Percentiles rank a stretch among this genome's conserved stretches.
Conservation (phyloP, 1,140 invertebrate genomes). For the Drosophila paulistorum region DNA sequence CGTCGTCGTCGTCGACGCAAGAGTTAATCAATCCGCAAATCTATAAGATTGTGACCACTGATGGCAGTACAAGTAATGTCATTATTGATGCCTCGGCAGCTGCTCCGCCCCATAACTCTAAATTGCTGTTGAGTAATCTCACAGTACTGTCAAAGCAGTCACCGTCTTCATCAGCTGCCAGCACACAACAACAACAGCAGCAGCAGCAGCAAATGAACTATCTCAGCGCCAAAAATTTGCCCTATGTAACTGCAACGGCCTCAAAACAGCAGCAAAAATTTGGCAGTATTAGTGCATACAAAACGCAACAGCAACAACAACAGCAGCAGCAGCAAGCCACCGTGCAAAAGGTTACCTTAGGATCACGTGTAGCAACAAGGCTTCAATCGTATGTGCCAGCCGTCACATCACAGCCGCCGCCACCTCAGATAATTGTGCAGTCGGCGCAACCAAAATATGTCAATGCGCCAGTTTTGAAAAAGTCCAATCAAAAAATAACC, state of each 20-base stretch:
- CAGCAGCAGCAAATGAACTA: conserved; percentile 69
- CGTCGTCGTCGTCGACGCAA: conserved; percentile 31
- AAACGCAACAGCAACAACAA: conserved; percentile 36
- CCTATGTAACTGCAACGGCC: conserved; percentile 66
- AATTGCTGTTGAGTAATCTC: conserved; percentile 77
- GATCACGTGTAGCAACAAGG: conserved; percentile 58
- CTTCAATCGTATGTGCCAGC: conserved; percentile 64
- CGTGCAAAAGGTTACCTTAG: conserved; percentile 66
- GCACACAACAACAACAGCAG: neutral
- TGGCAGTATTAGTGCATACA: conserved; percentile 50
- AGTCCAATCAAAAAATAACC: conserved; percentile 68
- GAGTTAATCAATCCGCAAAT: conserved; percentile 78
- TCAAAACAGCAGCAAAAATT: conserved; percentile 66
- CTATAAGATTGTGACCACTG: conserved; percentile 77
- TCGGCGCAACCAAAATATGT: conserved; percentile 70
- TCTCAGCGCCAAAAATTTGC: conserved; percentile 62
- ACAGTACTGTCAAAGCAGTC: conserved; percentile 76
- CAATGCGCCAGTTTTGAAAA: conserved; percentile 58
- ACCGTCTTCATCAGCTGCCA: conserved; percentile 35
- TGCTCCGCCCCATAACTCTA: conserved; percentile 68
- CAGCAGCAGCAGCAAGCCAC: conserved; percentile 55
- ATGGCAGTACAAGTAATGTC: conserved; percentile 75
- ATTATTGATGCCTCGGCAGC: conserved; percentile 69
- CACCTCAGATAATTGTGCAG: conserved; percentile 69
- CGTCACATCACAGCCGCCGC: conserved; percentile 38